Conservation (phyloP, 2,888 invertebrate genomes). For the Tanypteryx hageni region DNA sequence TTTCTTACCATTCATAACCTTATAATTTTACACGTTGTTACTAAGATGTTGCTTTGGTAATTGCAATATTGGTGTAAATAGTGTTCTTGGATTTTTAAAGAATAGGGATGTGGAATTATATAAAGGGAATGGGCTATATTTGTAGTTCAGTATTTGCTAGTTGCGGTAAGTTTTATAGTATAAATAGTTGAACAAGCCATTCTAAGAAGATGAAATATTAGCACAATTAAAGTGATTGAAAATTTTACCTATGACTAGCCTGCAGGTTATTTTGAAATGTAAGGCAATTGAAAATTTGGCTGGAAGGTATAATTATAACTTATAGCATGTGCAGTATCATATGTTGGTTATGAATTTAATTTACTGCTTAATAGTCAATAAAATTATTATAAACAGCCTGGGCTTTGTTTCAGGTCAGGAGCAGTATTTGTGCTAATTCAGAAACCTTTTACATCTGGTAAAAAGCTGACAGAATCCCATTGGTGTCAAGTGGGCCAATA, state of each 20-base stretch:
- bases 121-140: no score
- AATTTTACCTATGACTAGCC: no score
- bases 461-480: constrained; percentile 66
- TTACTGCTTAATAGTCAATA: background rate
- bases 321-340: background rate
- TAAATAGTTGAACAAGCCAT: no score
- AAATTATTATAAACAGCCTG: background rate
- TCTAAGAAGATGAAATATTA: no score
- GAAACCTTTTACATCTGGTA: constrained; percentile 67
- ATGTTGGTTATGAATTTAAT: background rate
- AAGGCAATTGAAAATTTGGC: background rate
- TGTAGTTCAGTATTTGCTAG: no score
- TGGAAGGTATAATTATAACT: background rate
- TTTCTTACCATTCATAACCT: background rate
- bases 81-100: no score
- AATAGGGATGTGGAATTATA: no score
- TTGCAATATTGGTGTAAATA: no score
- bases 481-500: constrained; percentile 74
- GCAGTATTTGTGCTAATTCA: constrained; percentile 66
- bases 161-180: no score
- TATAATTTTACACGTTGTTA: background rate
- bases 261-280: no score
- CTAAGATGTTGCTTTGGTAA: no score
- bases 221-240: no score
- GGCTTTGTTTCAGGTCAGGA: constrained; percentile 67